These are phyloP conservation scores for Cyphomyrus discorhynchus DNA, from an alignment of 2,113 vertebrate genomes.

Conservation along the genomic window DNA sequence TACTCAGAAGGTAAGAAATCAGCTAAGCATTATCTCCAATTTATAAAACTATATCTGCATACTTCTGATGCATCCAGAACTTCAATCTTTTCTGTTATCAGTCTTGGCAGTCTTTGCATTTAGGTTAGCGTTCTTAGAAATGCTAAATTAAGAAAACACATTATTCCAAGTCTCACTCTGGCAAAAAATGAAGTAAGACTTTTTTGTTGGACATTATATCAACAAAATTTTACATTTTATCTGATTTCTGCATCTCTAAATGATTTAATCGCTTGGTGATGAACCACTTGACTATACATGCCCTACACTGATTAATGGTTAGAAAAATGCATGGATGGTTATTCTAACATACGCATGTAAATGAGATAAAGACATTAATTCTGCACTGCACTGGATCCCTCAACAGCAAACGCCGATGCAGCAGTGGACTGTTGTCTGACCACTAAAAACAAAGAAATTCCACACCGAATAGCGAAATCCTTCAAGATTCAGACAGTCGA, in stretches of 20 bases:
- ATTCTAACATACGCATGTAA: not conserved
- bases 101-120: not conserved
- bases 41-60: not conserved
- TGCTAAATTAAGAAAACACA: not conserved
- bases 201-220: not conserved
- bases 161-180: not conserved
- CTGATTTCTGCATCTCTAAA: not conserved
- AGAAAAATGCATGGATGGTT: not conserved
- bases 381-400: not conserved
- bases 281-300: not conserved
- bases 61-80: not conserved
- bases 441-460: not conserved
- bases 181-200: not conserved
- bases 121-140: not conserved
- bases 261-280: not conserved
- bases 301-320: not conserved
- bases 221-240: not conserved
- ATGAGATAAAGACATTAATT: not conserved
- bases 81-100: not conserved
- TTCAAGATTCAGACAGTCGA: not conserved
- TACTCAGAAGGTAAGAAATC: not conserved
- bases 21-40: not conserved
- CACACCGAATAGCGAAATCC: not conserved
- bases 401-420: conserved; percentile 1
- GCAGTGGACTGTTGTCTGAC: conserved; percentile 13